A percentile compares a stretch with the other conserved stretches of the same genome.
phyloP scores from a whole-genome alignment of 2,888 invertebrate species.

The Stenurella melanura region DNA sequence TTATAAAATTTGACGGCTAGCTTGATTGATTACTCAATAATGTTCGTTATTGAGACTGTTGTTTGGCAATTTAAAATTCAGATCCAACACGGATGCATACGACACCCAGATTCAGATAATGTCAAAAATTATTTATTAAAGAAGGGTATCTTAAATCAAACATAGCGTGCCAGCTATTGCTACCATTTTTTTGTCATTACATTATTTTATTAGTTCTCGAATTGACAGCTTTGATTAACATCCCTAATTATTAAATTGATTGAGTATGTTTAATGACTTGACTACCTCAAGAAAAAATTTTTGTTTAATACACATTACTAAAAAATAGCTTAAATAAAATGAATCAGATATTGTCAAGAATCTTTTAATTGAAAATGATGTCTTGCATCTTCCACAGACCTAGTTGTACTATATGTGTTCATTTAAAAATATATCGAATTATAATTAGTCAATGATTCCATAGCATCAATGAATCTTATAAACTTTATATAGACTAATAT shows the following conservation, averaged over 20 bases:
- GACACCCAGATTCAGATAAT: slow-evolving; percentile 54
- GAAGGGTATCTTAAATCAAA: slow-evolving; percentile 29
- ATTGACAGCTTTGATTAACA: slow-evolving; percentile 4
- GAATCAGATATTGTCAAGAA: no score
- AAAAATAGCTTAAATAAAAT: not conserved
- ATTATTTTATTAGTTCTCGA: not conserved
- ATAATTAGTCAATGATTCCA: no score
- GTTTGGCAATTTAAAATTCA: slow-evolving; percentile 45
- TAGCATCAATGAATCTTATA: no score
- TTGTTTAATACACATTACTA: not conserved
- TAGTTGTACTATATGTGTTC: no score
- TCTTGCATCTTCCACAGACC: no score
- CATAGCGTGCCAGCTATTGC: slow-evolving; percentile 4
- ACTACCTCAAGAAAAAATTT: not conserved
- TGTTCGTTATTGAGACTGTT: slow-evolving; percentile 48
- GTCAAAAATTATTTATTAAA: slow-evolving; percentile 49
- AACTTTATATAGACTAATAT: no score
- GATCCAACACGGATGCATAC: slow-evolving; percentile 48
- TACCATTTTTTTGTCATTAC: slow-evolving; percentile 23
- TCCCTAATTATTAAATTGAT: slow-evolving; percentile 10
- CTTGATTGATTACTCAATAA: slow-evolving; percentile 58
- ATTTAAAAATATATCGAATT: no score
- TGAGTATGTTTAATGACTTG: not conserved
- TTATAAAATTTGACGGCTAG: slow-evolving; percentile 54
- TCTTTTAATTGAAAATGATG: no score